Conservation (phyloP, 1,140 invertebrate species). For the Paracyclopina nana region DNA sequence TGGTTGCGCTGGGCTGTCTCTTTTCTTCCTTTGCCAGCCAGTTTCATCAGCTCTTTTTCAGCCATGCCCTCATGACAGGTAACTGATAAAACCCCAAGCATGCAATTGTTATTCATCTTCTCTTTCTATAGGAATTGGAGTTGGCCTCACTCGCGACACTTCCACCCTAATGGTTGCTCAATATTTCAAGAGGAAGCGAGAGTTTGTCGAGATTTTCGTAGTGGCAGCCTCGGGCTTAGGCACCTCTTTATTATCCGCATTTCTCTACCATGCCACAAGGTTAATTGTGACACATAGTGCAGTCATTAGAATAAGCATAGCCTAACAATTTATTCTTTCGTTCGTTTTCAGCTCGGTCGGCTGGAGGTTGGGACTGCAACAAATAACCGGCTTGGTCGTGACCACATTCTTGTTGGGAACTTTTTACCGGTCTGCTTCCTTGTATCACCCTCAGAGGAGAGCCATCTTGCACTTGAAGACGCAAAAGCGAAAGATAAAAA, state of each 20-base stretch:
- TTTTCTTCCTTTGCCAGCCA: slow-evolving; percentile 66
- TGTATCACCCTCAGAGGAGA: slow-evolving; percentile 65
- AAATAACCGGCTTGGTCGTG: slow-evolving; percentile 59
- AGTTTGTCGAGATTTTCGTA: slow-evolving; percentile 68
- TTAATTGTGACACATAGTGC: slow-evolving; percentile 26
- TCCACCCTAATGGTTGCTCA: slow-evolving; percentile 74
- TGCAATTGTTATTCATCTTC: not conserved
- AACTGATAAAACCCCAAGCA: slow-evolving; percentile 18
- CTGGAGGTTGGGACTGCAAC: slow-evolving; percentile 61
- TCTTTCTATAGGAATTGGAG: slow-evolving; percentile 43
- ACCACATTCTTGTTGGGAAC: slow-evolving; percentile 63
- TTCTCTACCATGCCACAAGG: slow-evolving; percentile 55
- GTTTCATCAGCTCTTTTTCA: slow-evolving; percentile 70
- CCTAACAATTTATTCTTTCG: not conserved
- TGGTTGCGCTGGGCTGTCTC: slow-evolving; percentile 60
- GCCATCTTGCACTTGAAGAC: slow-evolving; percentile 73
- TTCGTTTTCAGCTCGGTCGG: slow-evolving; percentile 42
- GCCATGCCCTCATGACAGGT: slow-evolving; percentile 44
- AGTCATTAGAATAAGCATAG: not conserved
- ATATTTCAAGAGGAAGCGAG: slow-evolving; percentile 62
- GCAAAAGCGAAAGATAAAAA: slow-evolving; percentile 46
- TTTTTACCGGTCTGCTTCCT: slow-evolving; percentile 62
- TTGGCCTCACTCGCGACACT: slow-evolving; percentile 57
- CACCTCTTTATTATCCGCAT: slow-evolving; percentile 55
- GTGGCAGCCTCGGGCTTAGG: slow-evolving; percentile 63